Evolutionary conservation across 2,888 invertebrate species (phyloP).

Genomic region (Zele albiditarsus): DNA sequence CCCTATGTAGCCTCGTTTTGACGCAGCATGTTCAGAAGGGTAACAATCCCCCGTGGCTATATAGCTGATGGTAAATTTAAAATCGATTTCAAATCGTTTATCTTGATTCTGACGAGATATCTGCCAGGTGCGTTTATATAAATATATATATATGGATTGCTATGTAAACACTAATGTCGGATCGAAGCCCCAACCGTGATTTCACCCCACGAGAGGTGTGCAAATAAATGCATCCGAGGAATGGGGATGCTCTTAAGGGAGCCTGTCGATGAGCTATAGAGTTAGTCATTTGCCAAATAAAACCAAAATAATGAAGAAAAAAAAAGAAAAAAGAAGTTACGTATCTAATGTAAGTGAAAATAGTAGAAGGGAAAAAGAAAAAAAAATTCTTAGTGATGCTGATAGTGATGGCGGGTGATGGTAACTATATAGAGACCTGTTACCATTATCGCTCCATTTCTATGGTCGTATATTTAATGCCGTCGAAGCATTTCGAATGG

Average conservation of each 20-base stretch:
- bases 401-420: slow-evolving; percentile 6
- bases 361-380: neutral
- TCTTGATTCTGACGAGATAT: neutral
- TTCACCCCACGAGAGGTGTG: slow-evolving; percentile 25
- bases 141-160: neutral
- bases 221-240: slow-evolving; percentile 29
- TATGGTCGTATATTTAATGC: slow-evolving; percentile 66
- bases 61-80: neutral
- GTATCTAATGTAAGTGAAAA: slow-evolving; percentile 9
- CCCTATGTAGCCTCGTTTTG: neutral
- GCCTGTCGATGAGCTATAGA: neutral
- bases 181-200: slow-evolving; percentile 7
- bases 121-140: slow-evolving; percentile 9
- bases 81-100: slow-evolving; percentile 5
- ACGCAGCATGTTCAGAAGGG: neutral
- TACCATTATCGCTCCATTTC: slow-evolving; percentile 62
- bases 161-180: slow-evolving; percentile 12
- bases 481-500: slow-evolving; percentile 68
- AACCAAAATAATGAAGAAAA: neutral
- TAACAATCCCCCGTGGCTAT: neutral
- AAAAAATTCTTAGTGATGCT: slow-evolving; percentile 10
- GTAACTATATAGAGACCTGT: slow-evolving; percentile 56
- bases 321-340: neutral
- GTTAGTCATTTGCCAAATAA: slow-evolving; percentile 7
- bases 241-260: slow-evolving; percentile 11